Conservation (phyloP, 1,140 invertebrate species). For the Lordiphosa mommai region DNA sequence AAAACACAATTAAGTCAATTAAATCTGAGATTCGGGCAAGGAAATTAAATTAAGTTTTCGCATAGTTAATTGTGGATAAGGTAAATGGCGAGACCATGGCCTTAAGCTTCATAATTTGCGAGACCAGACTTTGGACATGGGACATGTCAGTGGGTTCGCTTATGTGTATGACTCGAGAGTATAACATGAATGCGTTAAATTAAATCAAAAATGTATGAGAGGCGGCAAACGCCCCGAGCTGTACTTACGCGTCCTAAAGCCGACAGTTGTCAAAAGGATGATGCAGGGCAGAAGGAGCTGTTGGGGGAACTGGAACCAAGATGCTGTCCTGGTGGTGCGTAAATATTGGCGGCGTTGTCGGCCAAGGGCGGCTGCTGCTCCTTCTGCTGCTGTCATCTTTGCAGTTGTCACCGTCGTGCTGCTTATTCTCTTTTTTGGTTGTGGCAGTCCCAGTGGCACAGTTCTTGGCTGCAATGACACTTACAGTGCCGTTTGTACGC, state of each 20-base stretch:
- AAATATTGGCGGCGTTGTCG: slow-evolving; percentile 49
- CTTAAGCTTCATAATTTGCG: slow-evolving; percentile 29
- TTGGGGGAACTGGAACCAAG: slow-evolving; percentile 39
- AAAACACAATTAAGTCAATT: background rate
- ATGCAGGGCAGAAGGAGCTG: slow-evolving; percentile 13
- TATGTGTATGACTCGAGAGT: slow-evolving; percentile 20
- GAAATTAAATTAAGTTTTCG: slow-evolving; percentile 1
- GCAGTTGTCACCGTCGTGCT: slow-evolving; percentile 34
- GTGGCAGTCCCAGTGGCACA: slow-evolving; percentile 61
- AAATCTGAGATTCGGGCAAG: background rate
- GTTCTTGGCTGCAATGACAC: slow-evolving; percentile 67
- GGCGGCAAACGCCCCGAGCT: slow-evolving; percentile 30
- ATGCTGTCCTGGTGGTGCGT: slow-evolving; percentile 35
- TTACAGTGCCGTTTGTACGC: slow-evolving; percentile 66
- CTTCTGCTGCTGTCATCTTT: slow-evolving; percentile 34
- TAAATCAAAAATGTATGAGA: slow-evolving; percentile 65
- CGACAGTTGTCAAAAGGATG: slow-evolving; percentile 22
- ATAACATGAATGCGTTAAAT: slow-evolving; percentile 48
- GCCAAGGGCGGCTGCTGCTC: slow-evolving; percentile 7
- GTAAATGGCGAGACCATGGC: slow-evolving; percentile 7
- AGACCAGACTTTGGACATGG: slow-evolving; percentile 6
- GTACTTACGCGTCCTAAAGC: slow-evolving; percentile 58
- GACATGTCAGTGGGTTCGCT: slow-evolving; percentile 27
- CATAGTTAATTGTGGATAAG: slow-evolving; percentile 17
- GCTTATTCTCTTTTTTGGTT: slow-evolving; percentile 9